These are phyloP conservation scores for Macheiramphus alcinus DNA, from an alignment of 2,113 vertebrate species.

Conservation along the genomic window DNA sequence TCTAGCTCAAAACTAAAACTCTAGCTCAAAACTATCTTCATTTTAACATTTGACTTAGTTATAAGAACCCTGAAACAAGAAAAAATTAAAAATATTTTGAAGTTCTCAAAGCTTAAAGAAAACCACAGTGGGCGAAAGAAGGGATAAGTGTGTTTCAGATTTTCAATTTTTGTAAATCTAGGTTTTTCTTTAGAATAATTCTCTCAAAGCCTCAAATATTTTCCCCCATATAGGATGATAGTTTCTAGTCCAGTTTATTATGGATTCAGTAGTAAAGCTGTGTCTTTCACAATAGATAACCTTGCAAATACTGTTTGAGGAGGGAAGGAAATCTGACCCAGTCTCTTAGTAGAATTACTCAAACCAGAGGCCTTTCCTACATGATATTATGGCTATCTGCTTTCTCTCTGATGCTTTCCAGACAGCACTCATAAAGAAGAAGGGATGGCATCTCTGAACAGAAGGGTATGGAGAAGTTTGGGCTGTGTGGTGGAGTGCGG, in stretches of 20 bases:
- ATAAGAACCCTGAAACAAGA: background rate
- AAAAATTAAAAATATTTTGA: background rate
- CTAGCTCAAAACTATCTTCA: background rate
- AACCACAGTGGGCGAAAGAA: background rate
- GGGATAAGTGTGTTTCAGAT: background rate
- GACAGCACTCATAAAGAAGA: background rate
- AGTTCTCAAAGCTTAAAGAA: background rate
- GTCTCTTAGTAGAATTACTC: background rate
- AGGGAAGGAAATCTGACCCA: background rate
- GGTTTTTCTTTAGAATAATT: background rate
- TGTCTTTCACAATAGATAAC: background rate
- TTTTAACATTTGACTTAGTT: background rate
- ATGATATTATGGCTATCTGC: background rate
- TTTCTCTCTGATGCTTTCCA: background rate
- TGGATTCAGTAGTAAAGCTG: background rate
- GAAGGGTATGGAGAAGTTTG: background rate
- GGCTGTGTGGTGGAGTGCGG: background rate
- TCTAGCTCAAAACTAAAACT: background rate
- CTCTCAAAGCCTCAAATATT: background rate
- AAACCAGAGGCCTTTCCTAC: background rate
- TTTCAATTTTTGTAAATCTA: background rate
- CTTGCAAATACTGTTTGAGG: background rate
- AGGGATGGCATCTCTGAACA: background rate
- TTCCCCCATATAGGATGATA: fast-evolving
- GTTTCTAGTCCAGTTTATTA: background rate